phyloP scores from a whole-genome alignment of 2,888 invertebrate genomes.

The Baronia brevicornis region DNA sequence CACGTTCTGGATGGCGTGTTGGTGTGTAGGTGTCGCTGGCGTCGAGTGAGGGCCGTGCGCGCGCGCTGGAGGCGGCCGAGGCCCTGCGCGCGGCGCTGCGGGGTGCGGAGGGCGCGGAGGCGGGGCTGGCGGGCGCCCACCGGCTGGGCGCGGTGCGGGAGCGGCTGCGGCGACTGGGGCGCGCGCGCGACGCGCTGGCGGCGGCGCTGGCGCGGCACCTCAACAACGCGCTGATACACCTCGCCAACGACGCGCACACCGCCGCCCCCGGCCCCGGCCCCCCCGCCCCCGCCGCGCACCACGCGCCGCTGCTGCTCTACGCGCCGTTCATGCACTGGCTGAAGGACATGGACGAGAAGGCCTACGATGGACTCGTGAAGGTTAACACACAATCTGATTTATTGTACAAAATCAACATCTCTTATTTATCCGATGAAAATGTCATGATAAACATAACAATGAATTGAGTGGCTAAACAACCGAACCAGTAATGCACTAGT shows the following conservation, averaged over 20 bases:
- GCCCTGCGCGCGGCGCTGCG: constrained; percentile 30
- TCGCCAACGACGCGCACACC: constrained; percentile 78
- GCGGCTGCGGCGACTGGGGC: constrained; percentile 46
- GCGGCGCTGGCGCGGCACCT: constrained; percentile 88
- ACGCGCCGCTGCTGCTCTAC: constrained; percentile 90
- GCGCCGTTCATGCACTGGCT: constrained; percentile 95
- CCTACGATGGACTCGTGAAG: constrained; percentile 86
- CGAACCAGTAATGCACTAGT: background rate
- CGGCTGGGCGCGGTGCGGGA: constrained; percentile 41
- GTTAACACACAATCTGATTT: constrained; percentile 48
- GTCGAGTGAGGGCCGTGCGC: constrained; percentile 41
- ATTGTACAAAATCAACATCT: too few relatives aligned
- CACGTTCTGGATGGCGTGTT: background rate
- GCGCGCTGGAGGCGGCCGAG: constrained; percentile 37
- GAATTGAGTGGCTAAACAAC: too few relatives aligned
- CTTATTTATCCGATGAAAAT: too few relatives aligned
- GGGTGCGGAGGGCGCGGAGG: constrained; percentile 32
- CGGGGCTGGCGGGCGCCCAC: constrained; percentile 28
- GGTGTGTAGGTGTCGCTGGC: constrained; percentile 34
- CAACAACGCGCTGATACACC: constrained; percentile 95
- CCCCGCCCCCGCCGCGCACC: constrained; percentile 78
- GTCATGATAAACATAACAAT: too few relatives aligned
- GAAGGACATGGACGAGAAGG: constrained; percentile 88
- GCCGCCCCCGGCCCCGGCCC: constrained; percentile 56
- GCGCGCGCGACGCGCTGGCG: constrained; percentile 67